Evolutionary conservation across 2,888 invertebrate genomes (phyloP).

Genomic region (Cordilura impudica): DNA sequence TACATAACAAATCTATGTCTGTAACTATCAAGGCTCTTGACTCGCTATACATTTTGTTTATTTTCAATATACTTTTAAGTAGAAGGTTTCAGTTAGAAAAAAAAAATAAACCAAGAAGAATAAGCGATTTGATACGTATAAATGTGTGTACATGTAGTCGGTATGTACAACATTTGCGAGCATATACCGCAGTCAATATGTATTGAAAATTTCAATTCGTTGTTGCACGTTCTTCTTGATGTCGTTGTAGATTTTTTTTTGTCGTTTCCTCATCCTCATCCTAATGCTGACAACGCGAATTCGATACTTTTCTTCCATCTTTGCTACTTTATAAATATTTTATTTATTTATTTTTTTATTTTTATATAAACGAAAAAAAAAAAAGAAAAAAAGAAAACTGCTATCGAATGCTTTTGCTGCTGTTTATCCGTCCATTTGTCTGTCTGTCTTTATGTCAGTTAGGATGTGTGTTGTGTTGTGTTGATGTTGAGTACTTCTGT

Average conservation of each 20-base stretch:
- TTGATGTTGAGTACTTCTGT: conserved; percentile 11
- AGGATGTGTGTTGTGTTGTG: background rate
- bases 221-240: conserved; percentile 55
- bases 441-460: conserved; percentile 13
- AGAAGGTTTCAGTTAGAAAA: conserved; percentile 5
- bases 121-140: conserved; percentile 32
- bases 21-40: conserved; percentile 44
- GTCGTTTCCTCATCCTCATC: conserved; percentile 53
- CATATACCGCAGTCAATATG: conserved; percentile 28
- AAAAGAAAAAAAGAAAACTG: conserved; percentile 41
- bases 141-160: conserved; percentile 2
- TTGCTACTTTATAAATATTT: conserved; percentile 19
- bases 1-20: conserved; percentile 48
- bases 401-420: conserved; percentile 33
- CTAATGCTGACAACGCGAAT: conserved; percentile 72
- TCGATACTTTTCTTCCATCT: conserved; percentile 71
- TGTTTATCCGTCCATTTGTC: conserved; percentile 1
- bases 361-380: conserved; percentile 10
- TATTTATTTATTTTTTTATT: background rate
- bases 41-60: conserved; percentile 25
- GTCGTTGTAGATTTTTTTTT: conserved; percentile 49
- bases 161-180: background rate
- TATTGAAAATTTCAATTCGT: conserved; percentile 38
- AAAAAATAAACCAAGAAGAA: background rate
- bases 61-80: conserved; percentile 1